These are phyloP conservation scores for Electrophaes corylata DNA, from an alignment of 2,888 invertebrate genomes.

Conservation along the genomic window DNA sequence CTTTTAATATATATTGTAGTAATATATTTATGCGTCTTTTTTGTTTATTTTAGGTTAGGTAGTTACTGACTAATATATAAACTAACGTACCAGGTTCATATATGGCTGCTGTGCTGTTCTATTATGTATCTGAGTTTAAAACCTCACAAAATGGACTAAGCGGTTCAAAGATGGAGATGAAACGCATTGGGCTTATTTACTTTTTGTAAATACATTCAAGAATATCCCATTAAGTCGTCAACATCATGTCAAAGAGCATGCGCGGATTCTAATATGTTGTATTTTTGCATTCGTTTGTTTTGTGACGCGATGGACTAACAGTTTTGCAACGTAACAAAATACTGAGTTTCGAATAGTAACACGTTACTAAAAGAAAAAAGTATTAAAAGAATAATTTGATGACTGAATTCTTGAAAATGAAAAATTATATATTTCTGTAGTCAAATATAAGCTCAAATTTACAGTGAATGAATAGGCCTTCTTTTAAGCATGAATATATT, in stretches of 20 bases:
- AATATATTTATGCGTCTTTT: too few relatives aligned
- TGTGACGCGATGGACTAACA: neutral
- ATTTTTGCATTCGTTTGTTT: neutral
- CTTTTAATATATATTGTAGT: too few relatives aligned
- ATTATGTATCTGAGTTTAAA: conserved; percentile 8
- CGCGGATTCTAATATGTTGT: neutral
- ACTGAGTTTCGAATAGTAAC: neutral
- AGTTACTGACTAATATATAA: too few relatives aligned
- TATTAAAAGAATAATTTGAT: too few relatives aligned
- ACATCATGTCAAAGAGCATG: conserved; percentile 33
- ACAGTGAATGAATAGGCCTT: too few relatives aligned
- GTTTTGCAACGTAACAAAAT: neutral
- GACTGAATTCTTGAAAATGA: too few relatives aligned
- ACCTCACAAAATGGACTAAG: conserved; percentile 35
- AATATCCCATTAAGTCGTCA: conserved; percentile 38
- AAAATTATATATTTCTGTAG: too few relatives aligned
- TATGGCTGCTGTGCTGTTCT: neutral
- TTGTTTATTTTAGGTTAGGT: too few relatives aligned
- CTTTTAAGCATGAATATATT: too few relatives aligned
- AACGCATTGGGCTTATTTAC: conserved; percentile 42
- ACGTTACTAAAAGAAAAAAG: too few relatives aligned
- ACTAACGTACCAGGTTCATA: too few relatives aligned
- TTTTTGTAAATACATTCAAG: conserved; percentile 44
- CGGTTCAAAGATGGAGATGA: conserved; percentile 43
- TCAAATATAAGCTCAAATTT: too few relatives aligned